Percentiles rank a stretch among this genome's conserved stretches.
phyloP scores from a whole-genome alignment of 2,797 vertebrate species.

The Characodon lateralis region DNA sequence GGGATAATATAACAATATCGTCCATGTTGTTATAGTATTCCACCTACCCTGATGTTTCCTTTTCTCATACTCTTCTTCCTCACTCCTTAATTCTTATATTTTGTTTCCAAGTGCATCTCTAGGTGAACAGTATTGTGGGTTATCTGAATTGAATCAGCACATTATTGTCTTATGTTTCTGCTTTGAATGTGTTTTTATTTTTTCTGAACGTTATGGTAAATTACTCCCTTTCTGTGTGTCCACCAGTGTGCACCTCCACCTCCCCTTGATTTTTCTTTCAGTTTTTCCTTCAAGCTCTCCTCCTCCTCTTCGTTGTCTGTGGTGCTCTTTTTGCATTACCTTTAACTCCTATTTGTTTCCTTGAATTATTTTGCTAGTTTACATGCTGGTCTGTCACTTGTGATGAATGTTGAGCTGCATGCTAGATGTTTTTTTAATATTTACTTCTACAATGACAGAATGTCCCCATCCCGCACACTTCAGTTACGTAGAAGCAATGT shows the following conservation, averaged over 20 bases:
- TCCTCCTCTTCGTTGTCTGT: constrained; percentile 65
- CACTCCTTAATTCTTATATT: constrained; percentile 66
- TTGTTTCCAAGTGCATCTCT: constrained; percentile 57
- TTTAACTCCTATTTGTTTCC: constrained; percentile 83
- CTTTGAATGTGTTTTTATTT: constrained; percentile 60
- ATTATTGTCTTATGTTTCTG: constrained; percentile 60
- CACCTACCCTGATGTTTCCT: constrained; percentile 98
- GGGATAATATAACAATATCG: constrained; percentile 99
- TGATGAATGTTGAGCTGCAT: constrained; percentile 94
- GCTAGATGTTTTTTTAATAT: constrained; percentile 88
- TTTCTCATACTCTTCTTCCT: constrained; percentile 88
- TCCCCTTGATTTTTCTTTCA: constrained; percentile 47
- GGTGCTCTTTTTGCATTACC: constrained; percentile 87
- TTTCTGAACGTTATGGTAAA: constrained; percentile 59
- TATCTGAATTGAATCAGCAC: constrained; percentile 47
- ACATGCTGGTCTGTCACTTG: constrained; percentile 88
- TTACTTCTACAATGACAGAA: constrained; percentile 86
- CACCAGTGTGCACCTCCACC: constrained; percentile 58
- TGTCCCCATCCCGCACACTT: constrained; percentile 93
- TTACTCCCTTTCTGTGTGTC: constrained; percentile 46
- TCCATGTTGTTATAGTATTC: constrained; percentile 99
- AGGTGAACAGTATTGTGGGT: constrained; percentile 62
- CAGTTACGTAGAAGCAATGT: constrained; percentile 86
- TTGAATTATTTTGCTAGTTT: constrained; percentile 84
- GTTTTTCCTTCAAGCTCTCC: constrained; percentile 21